Evolutionary conservation across 2,888 invertebrate genomes (phyloP), one percentile per base, ranked within the genome.

Genomic region (Mongoloraphidia duomilia): DNA sequence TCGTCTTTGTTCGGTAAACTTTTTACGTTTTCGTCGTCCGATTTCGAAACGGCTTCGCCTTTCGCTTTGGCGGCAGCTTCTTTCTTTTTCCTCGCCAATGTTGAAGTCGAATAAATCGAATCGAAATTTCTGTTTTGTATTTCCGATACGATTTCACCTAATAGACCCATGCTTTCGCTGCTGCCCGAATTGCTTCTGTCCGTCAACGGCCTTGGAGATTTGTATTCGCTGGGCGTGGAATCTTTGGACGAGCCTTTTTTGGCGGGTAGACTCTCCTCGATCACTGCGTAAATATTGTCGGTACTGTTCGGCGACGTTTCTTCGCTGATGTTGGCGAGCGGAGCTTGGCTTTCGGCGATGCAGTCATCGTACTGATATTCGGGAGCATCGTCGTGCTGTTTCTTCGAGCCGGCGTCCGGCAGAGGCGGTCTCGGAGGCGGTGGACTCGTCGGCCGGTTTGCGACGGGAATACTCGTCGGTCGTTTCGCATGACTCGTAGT

Each of bases 231-330:
- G 1, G 63, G 65, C 3, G 60, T 52, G 9, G 62, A 60, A 1
- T 69, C 71, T 13, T 69, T 59, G 1, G 68, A 67, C 0, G 67
- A 66, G 11, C 55, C 55, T 42, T 52, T 56, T 42, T 62, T 61
- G 46, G 65, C 72, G 2, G 77, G 71, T 0, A 84, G 79, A 36
- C 79, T 76, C 62, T 90, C 90, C 60, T 90, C 89, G 45, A 90
- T 90, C 0, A 89, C 84, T 0, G 89, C 87, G 62, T 90, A 90
- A 53, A 90, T 90, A 59, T 88, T 89, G 60, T 89, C 89, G 13
- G 65, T 67, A 44, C 66, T 69, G 11, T 72, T 65, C 4, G 73
- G 71, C 0, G 78, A 76, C 52, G 65, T 66, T 58, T 74, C 76
- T 57, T 80, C 80, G 53, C 74, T 73, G 44, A 82, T 79, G 55